phyloP scores from a whole-genome alignment of 2,888 invertebrate species.

The Orthonevra nobilis region DNA sequence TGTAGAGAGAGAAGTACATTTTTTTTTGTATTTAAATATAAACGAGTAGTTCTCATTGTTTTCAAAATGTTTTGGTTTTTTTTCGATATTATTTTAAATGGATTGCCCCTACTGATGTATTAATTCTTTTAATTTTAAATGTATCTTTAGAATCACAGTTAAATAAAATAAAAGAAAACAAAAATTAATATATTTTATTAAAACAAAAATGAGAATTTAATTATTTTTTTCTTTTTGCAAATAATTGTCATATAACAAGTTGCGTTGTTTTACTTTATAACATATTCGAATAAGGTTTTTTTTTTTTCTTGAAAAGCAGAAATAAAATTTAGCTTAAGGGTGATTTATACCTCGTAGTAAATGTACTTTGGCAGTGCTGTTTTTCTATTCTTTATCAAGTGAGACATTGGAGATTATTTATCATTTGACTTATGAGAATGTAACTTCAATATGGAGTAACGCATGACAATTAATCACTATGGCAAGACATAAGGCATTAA shows the following conservation, averaged over 20 bases:
- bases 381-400: conserved; percentile 46
- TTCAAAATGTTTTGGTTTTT: conserved; percentile 68
- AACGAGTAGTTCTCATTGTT: conserved; percentile 50
- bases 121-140: conserved; percentile 72
- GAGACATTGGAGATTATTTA: conserved; percentile 45
- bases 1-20: conserved; percentile 51
- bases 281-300: neutral
- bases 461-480: conserved; percentile 65
- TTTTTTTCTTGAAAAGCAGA: neutral
- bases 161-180: conserved; percentile 35
- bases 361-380: conserved; percentile 67
- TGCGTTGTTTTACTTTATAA: no score
- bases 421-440: conserved; percentile 57
- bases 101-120: conserved; percentile 63
- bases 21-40: conserved; percentile 29
- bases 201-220: neutral
- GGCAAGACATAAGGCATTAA: conserved; percentile 66
- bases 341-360: conserved; percentile 38
- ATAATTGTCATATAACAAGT: conserved; percentile 14
- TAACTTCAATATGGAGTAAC: conserved; percentile 67
- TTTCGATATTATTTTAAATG: no score
- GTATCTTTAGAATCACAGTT: conserved; percentile 75
- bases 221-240: conserved; percentile 8
- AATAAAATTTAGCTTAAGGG: neutral
- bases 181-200: neutral